Base-by-base conservation (phyloP, 2,113 vertebrate genomes). In the Pterocles gutturalis region DNA sequence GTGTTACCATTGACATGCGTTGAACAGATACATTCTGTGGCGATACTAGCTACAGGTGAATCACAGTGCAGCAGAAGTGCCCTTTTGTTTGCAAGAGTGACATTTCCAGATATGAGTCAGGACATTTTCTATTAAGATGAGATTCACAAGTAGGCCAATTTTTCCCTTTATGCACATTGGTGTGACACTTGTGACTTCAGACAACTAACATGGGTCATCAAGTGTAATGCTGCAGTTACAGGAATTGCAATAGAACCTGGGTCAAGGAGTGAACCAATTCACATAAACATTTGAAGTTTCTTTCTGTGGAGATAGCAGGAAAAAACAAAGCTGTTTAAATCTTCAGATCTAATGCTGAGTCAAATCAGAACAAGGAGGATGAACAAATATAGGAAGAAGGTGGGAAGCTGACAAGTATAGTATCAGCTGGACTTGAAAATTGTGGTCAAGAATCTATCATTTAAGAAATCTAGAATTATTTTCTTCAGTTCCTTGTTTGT, bases 81-180 rank as follows among this genome's bases (percentile, higher is more conserved):
- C 64, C 53, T 91, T 80, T 71, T 62, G 66, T 77, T 92, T 90
- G 36, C 46, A 62, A 45, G 41, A 65, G 25, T 45, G n/a, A 83
- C 51, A 70, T 81, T 93, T 92, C 60, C 64, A 95, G 67, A 5
- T 66, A 70, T 67, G 72, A 76, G 58, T 79, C 77, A 70, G 53
- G 33, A 67, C 33, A 28, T 48, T 87, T 72, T 43, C 54, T 62
- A 33, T 67, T 58, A 69, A 72, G 49, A 24, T 60, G 46, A 45
- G 5, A 64, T 78, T 78, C 72, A 55, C 34, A 91, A 64, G 20
- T 9, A 83, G 65, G 65, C 10, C 21, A 76, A 2, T 15, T 84
- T 71, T 89, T 91, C 29, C 65, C 53, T 55, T 64, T 46, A 38
- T 84, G 69, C 73, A 67, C 57, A 28, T 71, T 69, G 61, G 57